A percentile compares a stretch with the other conserved stretches of the same genome.
Conservation (phyloP, 2,113 vertebrate species). For the Toxotes chatareus region DNA sequence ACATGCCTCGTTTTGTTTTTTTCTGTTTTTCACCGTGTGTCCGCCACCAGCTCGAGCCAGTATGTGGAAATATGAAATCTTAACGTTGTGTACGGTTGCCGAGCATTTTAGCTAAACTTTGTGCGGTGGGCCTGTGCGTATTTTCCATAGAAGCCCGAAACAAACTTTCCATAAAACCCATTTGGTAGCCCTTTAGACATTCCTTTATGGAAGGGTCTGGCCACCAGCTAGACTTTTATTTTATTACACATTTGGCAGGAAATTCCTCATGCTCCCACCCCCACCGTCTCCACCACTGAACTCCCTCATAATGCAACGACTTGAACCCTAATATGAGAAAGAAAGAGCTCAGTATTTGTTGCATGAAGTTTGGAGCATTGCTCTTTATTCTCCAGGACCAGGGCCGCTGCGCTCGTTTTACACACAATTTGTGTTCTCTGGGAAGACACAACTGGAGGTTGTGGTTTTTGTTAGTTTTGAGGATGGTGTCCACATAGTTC, state of each 20-base stretch:
- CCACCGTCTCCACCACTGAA: constrained; percentile 70
- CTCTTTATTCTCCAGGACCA: constrained; percentile 10
- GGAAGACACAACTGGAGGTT: neutral
- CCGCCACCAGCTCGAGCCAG: constrained; percentile 28
- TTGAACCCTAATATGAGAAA: constrained; percentile 72
- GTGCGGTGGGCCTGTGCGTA: constrained; percentile 47
- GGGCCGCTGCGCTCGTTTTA: constrained; percentile 38
- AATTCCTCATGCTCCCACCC: constrained; percentile 84
- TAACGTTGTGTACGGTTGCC: constrained; percentile 38
- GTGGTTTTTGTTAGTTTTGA: constrained; percentile 15
- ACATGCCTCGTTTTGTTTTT: constrained; percentile 64
- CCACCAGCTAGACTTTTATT: constrained; percentile 80
- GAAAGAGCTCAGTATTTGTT: constrained; percentile 52
- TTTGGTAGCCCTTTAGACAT: constrained; percentile 65
- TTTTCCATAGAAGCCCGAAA: constrained; percentile 53
- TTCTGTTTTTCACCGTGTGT: constrained; percentile 59
- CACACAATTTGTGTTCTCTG: neutral
- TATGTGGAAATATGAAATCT: constrained; percentile 38
- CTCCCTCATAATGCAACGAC: constrained; percentile 77
- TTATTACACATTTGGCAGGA: constrained; percentile 89
- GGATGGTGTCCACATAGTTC: constrained; percentile 51
- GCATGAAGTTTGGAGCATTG: constrained; percentile 63
- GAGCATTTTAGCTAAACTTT: constrained; percentile 72
- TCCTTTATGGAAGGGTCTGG: constrained; percentile 75
- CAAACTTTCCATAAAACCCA: constrained; percentile 71